Conservation (phyloP, 2,888 invertebrate genomes). For the Eristalinus aeneus region DNA sequence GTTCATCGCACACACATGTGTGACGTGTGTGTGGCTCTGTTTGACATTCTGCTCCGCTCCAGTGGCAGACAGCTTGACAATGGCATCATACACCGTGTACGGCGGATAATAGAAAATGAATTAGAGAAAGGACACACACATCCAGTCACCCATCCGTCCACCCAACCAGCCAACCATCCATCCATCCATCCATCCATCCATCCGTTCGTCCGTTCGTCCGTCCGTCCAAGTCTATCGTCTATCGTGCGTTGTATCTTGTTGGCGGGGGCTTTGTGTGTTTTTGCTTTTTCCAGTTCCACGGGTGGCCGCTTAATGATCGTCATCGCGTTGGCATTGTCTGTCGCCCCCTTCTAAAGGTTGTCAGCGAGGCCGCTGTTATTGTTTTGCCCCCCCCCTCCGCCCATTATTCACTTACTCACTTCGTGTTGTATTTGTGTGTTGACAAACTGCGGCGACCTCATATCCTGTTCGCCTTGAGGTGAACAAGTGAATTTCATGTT, state of each 20-base stretch:
- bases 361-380: constrained; percentile 32
- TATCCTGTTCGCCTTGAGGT: constrained; percentile 46
- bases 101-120: constrained; percentile 38
- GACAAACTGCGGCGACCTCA: constrained; percentile 52
- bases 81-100: constrained; percentile 24
- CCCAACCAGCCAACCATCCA: neutral
- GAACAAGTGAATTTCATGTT: constrained; percentile 47
- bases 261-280: too few relatives aligned
- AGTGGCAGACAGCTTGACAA: constrained; percentile 47
- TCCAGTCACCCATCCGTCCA: neutral
- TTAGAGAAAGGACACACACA: constrained; percentile 30
- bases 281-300: neutral
- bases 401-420: neutral
- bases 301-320: constrained; percentile 50
- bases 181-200: neutral
- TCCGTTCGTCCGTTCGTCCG: neutral
- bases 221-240: too few relatives aligned
- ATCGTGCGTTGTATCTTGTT: neutral
- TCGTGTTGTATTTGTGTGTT: constrained; percentile 13
- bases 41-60: constrained; percentile 43
- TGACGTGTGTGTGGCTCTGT: neutral
- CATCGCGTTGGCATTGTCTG: constrained; percentile 31
- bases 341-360: neutral
- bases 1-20: constrained; percentile 34
- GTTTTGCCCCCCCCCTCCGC: neutral